Percentiles rank a stretch among this genome's conserved stretches.
Conservation (phyloP, 2,888 invertebrate genomes). For the Pristionchus exspectatus region DNA sequence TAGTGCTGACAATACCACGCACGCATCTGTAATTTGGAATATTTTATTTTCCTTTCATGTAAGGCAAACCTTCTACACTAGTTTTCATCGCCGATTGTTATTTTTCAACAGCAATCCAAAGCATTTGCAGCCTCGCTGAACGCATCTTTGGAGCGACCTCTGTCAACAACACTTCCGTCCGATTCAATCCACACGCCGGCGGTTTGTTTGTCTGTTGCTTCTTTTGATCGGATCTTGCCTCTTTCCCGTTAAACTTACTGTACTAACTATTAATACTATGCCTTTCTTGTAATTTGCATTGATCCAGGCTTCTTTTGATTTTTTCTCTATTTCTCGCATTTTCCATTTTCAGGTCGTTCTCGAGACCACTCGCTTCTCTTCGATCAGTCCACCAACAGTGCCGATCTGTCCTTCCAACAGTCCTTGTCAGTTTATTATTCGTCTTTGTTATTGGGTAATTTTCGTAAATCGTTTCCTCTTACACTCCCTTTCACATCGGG, state of each 20-base stretch:
- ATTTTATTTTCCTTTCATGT: too few relatives aligned
- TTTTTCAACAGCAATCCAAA: background rate
- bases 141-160: constrained; percentile 6
- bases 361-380: constrained; percentile 21
- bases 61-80: background rate
- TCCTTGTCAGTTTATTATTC: background rate
- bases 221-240: background rate
- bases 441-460: background rate
- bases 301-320: too few relatives aligned
- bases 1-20: too few relatives aligned
- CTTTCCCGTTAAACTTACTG: background rate
- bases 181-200: background rate
- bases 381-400: constrained; percentile 2
- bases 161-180: background rate
- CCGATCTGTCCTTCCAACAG: constrained; percentile 33
- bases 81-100: background rate
- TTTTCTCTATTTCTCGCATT: background rate
- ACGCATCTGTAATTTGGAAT: background rate
- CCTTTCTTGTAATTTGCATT: too few relatives aligned
- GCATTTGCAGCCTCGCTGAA: constrained; percentile 21
- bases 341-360: background rate
- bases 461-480: too few relatives aligned
- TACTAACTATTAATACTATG: background rate
- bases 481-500: too few relatives aligned
- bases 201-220: background rate